Evolutionary conservation across 2,113 vertebrate genomes (phyloP), one percentile per base, ranked within the genome.

Genomic region (Gambusia affinis): DNA sequence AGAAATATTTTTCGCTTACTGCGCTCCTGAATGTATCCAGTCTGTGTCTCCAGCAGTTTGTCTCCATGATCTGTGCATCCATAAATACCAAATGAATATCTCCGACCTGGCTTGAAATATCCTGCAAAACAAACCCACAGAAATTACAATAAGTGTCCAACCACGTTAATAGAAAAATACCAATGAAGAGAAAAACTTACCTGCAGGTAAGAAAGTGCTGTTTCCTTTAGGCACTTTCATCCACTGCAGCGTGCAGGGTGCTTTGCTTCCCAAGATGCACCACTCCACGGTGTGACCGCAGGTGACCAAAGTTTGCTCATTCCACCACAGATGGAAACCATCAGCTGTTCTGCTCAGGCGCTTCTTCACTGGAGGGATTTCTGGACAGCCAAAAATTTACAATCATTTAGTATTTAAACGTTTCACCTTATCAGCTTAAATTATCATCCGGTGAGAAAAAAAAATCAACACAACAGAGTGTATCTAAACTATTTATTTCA

Each of bases 251-350:
- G 4, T 27, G 66, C 87, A 86, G 27, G 80, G 51, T 8, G 2
- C 51, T 1, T 0, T 17, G 5, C 29, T 54, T 80, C 85, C 83
- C 70, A 60, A 15, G 29, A 19, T 12, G 79, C 84, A 93, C 93
- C 93, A 93, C 57, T 93, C 90, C 60, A 93, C 82, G 3, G 68
- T 85, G 37, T 92, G 92, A 22, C 88, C 90, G 82, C 92, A 93
- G 10, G 88, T 85, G 62, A 78, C 72, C 8, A 24, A 47, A 11
- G 76, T 72, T 37, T 69, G 31, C 2, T 64, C 1, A 0, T 63
- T 35, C 92, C 93, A 94, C 11, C 74, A 69, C 61, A 94, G 75
- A 42, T 39, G 54, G 51, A 93, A 88, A 31, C 83, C 88, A 12
- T 75, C 60, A 12, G 8, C 22, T 4, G 30, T 66, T 31, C 84